Base-by-base conservation (phyloP, 2,888 invertebrate genomes). In the Trachelus stipa region DNA sequence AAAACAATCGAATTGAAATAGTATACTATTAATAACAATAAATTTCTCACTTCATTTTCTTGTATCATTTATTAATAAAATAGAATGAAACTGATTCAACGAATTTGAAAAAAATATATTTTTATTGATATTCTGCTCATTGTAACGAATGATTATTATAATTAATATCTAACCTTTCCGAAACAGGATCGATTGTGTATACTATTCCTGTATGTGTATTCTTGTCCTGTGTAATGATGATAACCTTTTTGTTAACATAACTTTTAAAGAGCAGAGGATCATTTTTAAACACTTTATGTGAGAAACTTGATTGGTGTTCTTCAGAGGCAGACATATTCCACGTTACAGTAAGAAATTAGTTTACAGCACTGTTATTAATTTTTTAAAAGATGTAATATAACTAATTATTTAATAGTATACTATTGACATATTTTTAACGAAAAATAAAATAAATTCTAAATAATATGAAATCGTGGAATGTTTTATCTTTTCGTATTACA, bases 181-280 rank as follows among this genome's bases (percentile, higher is more conserved):
- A 90, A 68, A 91, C 89, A 4, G 91, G 91, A 82, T 91, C 91
- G 12, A 91, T 84, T 0, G 91, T 91, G 79, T 91, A 91, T 76
- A 91, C 87, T 78, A 89, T 82, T 23, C 91, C 91, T 76, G 81
- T 84, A 75, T 86, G 83, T 11, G 83, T 69, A 30, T 81, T 85
- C 15, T 80, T 81, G 74, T 89, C 86, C 69, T 89, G 86, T 6
- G 74, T 81, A 0, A 87, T 87, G 31, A 91, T 82, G 4, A 81
- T 83, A n/a, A 90, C 88, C 77, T 83, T 82, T 78, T 88, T 90
- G 69, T 89, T 88, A 0, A 91, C 81, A 71, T 89, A 91, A 83
- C 84, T 88, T 81, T 87, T 86, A 33, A 88, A 88, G 23, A 87
- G 74, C 9, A 90, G 31, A 0, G 91, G 91, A 81, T 91, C 88